phyloP scores from a whole-genome alignment of 2,888 invertebrate genomes.

The Tigriopus californicus region DNA sequence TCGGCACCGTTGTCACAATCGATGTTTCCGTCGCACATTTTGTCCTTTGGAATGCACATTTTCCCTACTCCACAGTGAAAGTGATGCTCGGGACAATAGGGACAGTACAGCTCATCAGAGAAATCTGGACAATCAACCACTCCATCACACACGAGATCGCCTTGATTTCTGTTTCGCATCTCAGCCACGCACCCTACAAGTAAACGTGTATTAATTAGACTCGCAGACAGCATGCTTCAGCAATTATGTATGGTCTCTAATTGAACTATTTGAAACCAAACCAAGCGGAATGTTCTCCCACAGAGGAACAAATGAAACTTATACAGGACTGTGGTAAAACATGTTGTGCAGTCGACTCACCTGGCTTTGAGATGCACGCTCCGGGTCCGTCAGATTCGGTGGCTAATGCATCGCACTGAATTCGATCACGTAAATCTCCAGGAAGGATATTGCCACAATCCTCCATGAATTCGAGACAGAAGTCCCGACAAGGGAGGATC shows the following conservation, averaged over 20 bases:
- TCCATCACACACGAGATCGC: slow-evolving; percentile 62
- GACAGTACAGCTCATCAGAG: slow-evolving; percentile 43
- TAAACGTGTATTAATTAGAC: background rate
- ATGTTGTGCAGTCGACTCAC: background rate
- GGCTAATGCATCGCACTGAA: background rate
- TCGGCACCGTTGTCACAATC: slow-evolving; percentile 74
- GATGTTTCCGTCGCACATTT: slow-evolving; percentile 56
- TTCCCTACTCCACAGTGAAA: slow-evolving; percentile 56
- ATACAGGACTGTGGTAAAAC: background rate
- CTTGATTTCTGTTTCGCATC: slow-evolving; percentile 50
- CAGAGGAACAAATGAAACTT: background rate
- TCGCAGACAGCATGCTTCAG: background rate
- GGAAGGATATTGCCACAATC: slow-evolving; percentile 7
- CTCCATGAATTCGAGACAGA: slow-evolving; percentile 8
- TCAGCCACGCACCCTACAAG: slow-evolving; percentile 47
- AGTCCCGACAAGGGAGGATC: slow-evolving; percentile 5
- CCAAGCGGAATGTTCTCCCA: too few species aligned
- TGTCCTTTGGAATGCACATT: slow-evolving; percentile 43
- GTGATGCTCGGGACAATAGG: slow-evolving; percentile 49
- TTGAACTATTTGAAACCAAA: too few species aligned
- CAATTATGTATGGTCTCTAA: background rate
- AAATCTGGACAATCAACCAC: slow-evolving; percentile 65
- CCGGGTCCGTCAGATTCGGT: slow-evolving; percentile 15
- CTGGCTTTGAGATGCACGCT: slow-evolving; percentile 13
- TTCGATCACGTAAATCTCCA: background rate